Conservation (phyloP, 2,113 vertebrate genomes). For the Pseudolaguvia tuberculata region DNA sequence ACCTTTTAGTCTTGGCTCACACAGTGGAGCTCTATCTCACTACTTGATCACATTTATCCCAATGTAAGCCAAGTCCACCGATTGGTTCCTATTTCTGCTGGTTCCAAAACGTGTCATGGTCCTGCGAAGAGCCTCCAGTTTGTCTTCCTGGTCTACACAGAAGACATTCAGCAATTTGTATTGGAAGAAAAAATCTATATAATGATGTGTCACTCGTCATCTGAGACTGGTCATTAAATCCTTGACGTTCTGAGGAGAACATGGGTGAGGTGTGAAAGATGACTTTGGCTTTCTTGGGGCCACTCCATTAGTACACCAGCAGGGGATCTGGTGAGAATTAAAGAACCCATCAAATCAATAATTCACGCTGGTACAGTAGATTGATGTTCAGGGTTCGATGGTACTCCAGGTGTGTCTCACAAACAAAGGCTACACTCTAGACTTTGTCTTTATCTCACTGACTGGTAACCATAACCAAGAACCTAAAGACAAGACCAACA, state of each 20-base stretch:
- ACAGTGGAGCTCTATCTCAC: neutral
- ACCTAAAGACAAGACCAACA: too few species aligned
- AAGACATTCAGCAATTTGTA: neutral
- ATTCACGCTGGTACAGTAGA: neutral
- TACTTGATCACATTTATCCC: constrained; percentile 13
- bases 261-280: constrained; percentile 3
- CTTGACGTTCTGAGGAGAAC: neutral
- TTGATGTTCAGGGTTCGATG: neutral
- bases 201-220: neutral
- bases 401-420: neutral
- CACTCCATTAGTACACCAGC: neutral
- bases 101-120: neutral
- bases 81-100: neutral
- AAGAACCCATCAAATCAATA: constrained; percentile 15
- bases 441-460: neutral
- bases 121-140: neutral
- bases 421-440: neutral
- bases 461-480: neutral
- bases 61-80: neutral
- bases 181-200: too few species aligned
- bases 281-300: constrained; percentile 8
- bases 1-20: neutral
- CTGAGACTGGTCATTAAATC: neutral
- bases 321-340: neutral
- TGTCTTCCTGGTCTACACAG: neutral